These are phyloP conservation scores for Dicyrtoma fusca DNA, from an alignment of 2,888 invertebrate genomes.

Conservation along the genomic window DNA sequence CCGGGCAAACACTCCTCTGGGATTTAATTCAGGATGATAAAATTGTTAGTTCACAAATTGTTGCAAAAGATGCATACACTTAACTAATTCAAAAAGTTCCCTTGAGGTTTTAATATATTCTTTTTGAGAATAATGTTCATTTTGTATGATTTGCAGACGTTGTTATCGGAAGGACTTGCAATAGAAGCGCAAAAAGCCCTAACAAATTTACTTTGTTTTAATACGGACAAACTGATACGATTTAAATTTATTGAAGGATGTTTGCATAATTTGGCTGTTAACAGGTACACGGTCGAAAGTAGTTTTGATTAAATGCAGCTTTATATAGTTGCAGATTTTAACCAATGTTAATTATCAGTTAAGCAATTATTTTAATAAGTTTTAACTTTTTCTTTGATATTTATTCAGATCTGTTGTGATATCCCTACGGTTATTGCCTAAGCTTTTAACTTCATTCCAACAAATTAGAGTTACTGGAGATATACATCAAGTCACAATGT, in stretches of 20 bases:
- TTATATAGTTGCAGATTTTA: too few species aligned
- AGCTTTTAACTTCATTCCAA: constrained; percentile 87
- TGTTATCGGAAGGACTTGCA: constrained; percentile 85
- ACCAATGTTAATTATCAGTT: too few species aligned
- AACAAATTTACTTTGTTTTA: constrained; percentile 85
- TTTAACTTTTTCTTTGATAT: constrained; percentile 33
- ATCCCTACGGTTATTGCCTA: constrained; percentile 83
- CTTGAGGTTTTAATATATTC: neutral
- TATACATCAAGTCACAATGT: constrained; percentile 69
- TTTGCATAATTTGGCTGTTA: constrained; percentile 82
- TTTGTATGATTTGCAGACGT: constrained; percentile 64
- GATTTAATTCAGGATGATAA: constrained; percentile 89
- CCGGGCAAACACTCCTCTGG: constrained; percentile 91
- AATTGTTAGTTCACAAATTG: constrained; percentile 71
- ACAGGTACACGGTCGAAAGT: constrained; percentile 64
- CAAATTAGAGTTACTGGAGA: constrained; percentile 71
- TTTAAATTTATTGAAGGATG: constrained; percentile 96
- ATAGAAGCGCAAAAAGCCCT: constrained; percentile 92
- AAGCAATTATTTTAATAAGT: too few species aligned
- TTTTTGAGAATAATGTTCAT: neutral
- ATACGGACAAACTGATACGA: constrained; percentile 83
- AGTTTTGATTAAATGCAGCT: too few species aligned
- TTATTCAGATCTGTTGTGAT: constrained; percentile 78
- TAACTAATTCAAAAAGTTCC: neutral
- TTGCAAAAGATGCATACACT: too few species aligned